Conservation (phyloP, 2,113 vertebrate species). For the Pachypanchax playfairii region DNA sequence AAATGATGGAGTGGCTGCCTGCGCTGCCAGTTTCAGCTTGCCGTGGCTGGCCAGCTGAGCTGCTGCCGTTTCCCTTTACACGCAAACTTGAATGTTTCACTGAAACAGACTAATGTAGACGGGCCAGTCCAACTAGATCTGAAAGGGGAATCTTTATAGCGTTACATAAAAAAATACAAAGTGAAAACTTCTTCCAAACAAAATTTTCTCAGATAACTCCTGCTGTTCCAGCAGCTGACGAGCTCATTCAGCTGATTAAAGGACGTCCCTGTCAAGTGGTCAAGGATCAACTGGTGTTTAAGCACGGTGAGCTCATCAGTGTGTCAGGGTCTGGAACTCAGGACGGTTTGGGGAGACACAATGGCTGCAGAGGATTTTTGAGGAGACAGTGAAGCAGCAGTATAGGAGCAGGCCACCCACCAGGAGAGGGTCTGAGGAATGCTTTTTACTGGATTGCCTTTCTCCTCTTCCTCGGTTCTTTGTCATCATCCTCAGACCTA, state of each 20-base stretch:
- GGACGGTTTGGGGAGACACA: constrained; percentile 20
- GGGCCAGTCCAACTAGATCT: constrained; percentile 10
- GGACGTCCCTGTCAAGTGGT: not conserved
- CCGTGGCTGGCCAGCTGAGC: constrained; percentile 36
- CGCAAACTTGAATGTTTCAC: constrained; percentile 35
- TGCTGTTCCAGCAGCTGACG: not conserved
- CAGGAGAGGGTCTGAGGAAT: constrained; percentile 65
- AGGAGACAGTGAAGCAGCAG: not conserved
- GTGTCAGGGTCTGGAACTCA: constrained; percentile 24
- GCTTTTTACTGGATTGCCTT: constrained; percentile 73
- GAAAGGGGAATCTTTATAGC: not conserved
- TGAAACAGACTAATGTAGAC: constrained; percentile 12
- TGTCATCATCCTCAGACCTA: constrained; percentile 15
- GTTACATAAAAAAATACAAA: not conserved
- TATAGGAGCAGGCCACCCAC: constrained; percentile 71
- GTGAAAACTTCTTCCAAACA: too few species aligned
- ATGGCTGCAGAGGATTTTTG: constrained; percentile 21
- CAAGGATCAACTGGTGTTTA: constrained; percentile 13
- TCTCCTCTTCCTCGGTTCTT: not conserved
- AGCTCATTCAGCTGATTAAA: not conserved
- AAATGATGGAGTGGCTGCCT: constrained; percentile 62
- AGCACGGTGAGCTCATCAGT: constrained; percentile 10
- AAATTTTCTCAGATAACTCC: too few species aligned
- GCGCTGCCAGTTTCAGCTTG: constrained; percentile 60
- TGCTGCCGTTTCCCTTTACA: constrained; percentile 46